Evolutionary conservation across 2,888 invertebrate species (phyloP).

Genomic region (Eucera pruinosa): DNA sequence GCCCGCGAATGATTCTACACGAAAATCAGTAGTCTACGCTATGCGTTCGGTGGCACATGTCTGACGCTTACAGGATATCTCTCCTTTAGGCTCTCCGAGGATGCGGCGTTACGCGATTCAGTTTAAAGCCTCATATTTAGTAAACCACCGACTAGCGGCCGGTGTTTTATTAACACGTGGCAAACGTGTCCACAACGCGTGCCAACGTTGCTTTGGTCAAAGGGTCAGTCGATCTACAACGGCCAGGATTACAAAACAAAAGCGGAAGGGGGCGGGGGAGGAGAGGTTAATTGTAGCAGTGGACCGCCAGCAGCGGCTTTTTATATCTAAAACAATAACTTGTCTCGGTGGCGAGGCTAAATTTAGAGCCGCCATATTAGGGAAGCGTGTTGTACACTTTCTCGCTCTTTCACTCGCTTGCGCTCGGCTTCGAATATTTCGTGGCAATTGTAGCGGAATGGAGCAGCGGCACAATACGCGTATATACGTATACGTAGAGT

Average conservation of each 20-base stretch:
- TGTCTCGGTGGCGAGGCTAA: slow-evolving; percentile 53
- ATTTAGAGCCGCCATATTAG: slow-evolving; percentile 58
- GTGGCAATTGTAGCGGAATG: slow-evolving; percentile 15
- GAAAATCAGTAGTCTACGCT: too few species aligned
- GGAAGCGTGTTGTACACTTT: slow-evolving; percentile 9
- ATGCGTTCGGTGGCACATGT: too few species aligned
- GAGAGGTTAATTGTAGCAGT: slow-evolving; percentile 56
- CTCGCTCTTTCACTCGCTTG: background rate
- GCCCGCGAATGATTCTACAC: too few species aligned
- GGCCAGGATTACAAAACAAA: slow-evolving; percentile 54
- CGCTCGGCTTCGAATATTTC: slow-evolving; percentile 37
- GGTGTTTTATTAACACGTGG: slow-evolving; percentile 69
- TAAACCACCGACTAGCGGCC: slow-evolving; percentile 31
- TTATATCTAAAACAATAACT: slow-evolving; percentile 62
- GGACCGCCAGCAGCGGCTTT: slow-evolving; percentile 22
- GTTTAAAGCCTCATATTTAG: slow-evolving; percentile 65
- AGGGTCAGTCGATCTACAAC: slow-evolving; percentile 62
- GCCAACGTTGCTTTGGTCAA: slow-evolving; percentile 68
- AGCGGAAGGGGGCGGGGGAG: too few species aligned
- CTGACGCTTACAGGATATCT: too few species aligned
- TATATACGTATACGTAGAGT: too few species aligned
- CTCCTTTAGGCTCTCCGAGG: too few species aligned
- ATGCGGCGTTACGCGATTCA: slow-evolving; percentile 30
- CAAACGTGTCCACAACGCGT: slow-evolving; percentile 60
- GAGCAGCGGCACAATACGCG: background rate